Evolutionary conservation across 2,888 invertebrate genomes (phyloP).

Genomic region (Trypoxylon attenuatum): DNA sequence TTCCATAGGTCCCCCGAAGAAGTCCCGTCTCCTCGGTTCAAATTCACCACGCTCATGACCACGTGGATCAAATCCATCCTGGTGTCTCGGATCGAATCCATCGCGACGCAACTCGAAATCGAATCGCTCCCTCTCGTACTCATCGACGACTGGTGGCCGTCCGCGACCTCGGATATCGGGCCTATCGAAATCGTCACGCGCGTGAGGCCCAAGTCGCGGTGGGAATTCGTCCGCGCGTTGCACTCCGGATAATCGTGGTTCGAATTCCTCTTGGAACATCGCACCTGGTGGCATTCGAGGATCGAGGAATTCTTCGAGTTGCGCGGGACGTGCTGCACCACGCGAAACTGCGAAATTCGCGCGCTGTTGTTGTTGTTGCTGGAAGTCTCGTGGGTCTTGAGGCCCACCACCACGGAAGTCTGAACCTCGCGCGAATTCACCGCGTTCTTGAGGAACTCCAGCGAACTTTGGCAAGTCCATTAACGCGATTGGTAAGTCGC

Average conservation of each 20-base stretch:
- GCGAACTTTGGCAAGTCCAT: constrained; percentile 71
- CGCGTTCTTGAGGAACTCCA: constrained; percentile 57
- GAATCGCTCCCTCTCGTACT: constrained; percentile 67
- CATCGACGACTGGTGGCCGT: constrained; percentile 51
- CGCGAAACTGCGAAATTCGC: constrained; percentile 46
- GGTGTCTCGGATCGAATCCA: constrained; percentile 68
- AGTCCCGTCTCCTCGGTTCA: constrained; percentile 69
- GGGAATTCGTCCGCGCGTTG: constrained; percentile 62
- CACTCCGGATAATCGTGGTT: constrained; percentile 63
- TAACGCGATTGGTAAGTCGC: constrained; percentile 69
- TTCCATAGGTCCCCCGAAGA: constrained; percentile 64
- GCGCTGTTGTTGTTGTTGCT: constrained; percentile 59
- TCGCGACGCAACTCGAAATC: constrained; percentile 70
- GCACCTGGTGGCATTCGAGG: constrained; percentile 57
- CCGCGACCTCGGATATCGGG: constrained; percentile 61
- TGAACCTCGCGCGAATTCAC: constrained; percentile 62
- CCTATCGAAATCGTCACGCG: constrained; percentile 67
- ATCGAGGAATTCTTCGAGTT: constrained; percentile 65
- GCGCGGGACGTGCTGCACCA: constrained; percentile 49
- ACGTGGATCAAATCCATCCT: constrained; percentile 66
- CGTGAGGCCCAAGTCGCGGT: constrained; percentile 41
- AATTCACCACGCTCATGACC: constrained; percentile 70
- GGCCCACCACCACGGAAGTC: constrained; percentile 63
- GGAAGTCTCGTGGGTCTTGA: constrained; percentile 63
- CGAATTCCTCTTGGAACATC: constrained; percentile 67